Conservation (phyloP, 1,140 invertebrate species). For the Zaprionus inermis region DNA sequence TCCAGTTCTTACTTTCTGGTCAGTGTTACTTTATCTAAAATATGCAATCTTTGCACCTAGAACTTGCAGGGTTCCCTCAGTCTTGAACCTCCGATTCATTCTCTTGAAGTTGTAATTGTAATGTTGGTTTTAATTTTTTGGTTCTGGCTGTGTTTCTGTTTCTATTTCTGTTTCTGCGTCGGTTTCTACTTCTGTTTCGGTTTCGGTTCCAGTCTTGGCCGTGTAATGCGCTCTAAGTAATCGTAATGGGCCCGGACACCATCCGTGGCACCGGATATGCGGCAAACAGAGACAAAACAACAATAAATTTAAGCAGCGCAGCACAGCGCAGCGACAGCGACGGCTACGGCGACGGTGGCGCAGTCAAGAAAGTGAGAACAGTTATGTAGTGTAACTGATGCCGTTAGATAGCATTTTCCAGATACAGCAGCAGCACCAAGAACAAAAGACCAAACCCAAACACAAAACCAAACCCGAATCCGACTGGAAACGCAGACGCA, state of each 20-base stretch:
- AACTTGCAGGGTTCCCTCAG: constrained; percentile 10
- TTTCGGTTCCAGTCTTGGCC: constrained; percentile 26
- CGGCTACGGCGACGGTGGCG: constrained; percentile 6
- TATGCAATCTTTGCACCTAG: constrained; percentile 27
- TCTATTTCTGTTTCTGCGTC: background rate
- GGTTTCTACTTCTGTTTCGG: constrained; percentile 16
- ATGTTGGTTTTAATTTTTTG: constrained; percentile 30
- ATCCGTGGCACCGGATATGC: constrained; percentile 71
- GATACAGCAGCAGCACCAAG: constrained; percentile 32
- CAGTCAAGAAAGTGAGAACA: constrained; percentile 81
- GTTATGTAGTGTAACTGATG: constrained; percentile 83
- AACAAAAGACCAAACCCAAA: constrained; percentile 43
- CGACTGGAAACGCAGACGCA: constrained; percentile 1
- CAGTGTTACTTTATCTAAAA: background rate
- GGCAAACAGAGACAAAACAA: constrained; percentile 52
- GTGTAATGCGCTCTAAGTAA: constrained; percentile 71
- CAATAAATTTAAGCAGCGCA: constrained; percentile 60
- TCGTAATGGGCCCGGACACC: constrained; percentile 45
- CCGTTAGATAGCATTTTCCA: constrained; percentile 77
- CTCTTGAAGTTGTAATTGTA: constrained; percentile 36
- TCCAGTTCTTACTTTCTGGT: background rate
- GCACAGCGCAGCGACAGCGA: background rate
- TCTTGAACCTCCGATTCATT: constrained; percentile 11
- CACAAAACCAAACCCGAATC: constrained; percentile 1
- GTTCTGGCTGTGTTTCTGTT: constrained; percentile 1